A percentile compares a stretch with the other conserved stretches of the same genome.
Conservation (phyloP, 2,113 vertebrate species). For the Strix uralensis region DNA sequence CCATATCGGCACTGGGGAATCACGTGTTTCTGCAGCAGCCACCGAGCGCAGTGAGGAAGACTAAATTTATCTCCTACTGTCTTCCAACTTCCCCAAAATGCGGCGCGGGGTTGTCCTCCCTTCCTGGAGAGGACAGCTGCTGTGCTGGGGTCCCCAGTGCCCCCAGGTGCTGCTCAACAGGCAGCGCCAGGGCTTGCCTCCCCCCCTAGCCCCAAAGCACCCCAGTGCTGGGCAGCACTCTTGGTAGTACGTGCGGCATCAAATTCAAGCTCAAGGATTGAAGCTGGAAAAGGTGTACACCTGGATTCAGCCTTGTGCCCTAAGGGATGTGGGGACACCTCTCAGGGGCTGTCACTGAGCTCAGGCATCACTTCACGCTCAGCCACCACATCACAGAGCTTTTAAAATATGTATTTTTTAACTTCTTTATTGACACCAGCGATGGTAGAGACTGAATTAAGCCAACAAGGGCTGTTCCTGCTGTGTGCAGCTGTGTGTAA, state of each 20-base stretch:
- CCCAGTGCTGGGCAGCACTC: accelerated
- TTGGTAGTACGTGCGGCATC: accelerated
- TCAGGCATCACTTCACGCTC: background rate
- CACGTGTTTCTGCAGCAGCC: background rate
- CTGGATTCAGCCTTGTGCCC: accelerated
- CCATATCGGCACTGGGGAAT: accelerated
- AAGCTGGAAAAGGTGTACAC: background rate
- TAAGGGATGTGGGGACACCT: background rate
- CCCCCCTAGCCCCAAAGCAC: background rate
- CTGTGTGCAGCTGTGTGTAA: accelerated
- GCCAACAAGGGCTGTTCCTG: accelerated
- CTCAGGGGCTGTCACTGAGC: accelerated
- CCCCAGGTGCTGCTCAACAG: background rate
- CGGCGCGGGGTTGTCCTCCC: accelerated
- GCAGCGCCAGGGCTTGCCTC: accelerated
- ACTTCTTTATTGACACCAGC: background rate
- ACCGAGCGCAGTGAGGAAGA: background rate
- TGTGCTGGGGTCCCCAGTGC: background rate
- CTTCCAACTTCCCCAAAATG: slow-evolving; percentile 12
- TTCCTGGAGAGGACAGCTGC: background rate
- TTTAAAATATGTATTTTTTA: background rate
- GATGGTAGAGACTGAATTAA: background rate
- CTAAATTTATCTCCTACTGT: background rate
- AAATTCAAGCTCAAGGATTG: background rate
- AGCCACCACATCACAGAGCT: background rate